Evolutionary conservation across 2,797 vertebrate species (phyloP).

Genomic region (Peromyscus melanophrys): DNA sequence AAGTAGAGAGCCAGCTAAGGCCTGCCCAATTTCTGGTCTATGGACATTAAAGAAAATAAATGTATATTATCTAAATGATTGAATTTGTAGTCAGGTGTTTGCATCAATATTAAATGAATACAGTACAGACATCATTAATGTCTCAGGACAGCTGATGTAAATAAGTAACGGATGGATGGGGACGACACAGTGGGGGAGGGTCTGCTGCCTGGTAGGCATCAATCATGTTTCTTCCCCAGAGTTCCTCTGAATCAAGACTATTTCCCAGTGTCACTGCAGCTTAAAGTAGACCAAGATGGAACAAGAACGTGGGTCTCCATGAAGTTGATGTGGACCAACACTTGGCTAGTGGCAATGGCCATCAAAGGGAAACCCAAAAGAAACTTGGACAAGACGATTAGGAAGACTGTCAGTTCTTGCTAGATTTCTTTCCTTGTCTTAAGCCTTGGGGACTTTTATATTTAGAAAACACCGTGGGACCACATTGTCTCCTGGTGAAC

Average conservation of each 20-base stretch:
- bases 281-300: neutral
- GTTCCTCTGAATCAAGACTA: neutral
- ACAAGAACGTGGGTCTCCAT: neutral
- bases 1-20: neutral
- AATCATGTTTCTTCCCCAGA: neutral
- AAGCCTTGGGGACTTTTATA: neutral
- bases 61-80: neutral
- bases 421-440: neutral
- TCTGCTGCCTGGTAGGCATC: neutral
- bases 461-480: neutral
- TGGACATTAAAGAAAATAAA: neutral
- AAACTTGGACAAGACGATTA: neutral
- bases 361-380: neutral
- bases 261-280: neutral
- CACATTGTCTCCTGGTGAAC: neutral
- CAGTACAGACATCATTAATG: neutral
- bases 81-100: neutral
- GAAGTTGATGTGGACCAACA: neutral
- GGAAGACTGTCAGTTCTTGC: neutral
- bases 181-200: neutral
- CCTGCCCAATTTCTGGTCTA: neutral
- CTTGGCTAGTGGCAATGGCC: neutral
- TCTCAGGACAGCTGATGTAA: neutral
- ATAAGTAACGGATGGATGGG: neutral
- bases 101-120: neutral